Evolutionary conservation across 2,113 vertebrate genomes (phyloP).

Genomic region (Carassius carassius): DNA sequence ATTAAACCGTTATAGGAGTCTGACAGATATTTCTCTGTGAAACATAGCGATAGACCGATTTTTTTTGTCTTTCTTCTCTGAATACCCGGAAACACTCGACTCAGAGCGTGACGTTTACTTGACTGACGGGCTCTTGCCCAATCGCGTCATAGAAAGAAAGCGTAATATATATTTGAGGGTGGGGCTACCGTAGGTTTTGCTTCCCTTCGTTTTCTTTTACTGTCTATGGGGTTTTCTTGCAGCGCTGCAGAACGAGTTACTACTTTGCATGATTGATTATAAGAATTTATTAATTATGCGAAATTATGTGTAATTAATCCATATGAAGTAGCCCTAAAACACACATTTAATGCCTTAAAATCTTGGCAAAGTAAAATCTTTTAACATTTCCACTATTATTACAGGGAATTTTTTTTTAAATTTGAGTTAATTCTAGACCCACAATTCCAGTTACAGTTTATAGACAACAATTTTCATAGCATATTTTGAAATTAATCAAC

Average conservation of each 20-base stretch:
- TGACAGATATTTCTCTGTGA: conserved; percentile 71
- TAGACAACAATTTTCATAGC: neutral
- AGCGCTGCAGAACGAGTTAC: neutral
- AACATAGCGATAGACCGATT: conserved; percentile 73
- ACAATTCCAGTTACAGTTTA: neutral
- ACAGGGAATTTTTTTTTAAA: too few species aligned
- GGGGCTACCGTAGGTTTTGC: neutral
- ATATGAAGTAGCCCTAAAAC: neutral
- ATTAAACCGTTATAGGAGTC: conserved; percentile 62
- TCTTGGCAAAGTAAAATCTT: neutral
- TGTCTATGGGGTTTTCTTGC: too few species aligned
- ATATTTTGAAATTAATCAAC: neutral
- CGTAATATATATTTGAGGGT: neutral
- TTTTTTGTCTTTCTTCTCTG: conserved; percentile 42
- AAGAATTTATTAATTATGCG: neutral
- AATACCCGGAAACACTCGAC: conserved; percentile 67
- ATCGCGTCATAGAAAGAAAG: neutral
- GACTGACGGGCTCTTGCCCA: conserved; percentile 5
- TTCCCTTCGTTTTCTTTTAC: neutral
- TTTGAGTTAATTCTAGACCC: too few species aligned
- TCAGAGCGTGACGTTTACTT: neutral
- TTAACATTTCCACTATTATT: too few species aligned
- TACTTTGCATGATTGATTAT: neutral
- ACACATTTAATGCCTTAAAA: neutral
- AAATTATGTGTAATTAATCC: neutral